phyloP scores from a whole-genome alignment of 1,140 invertebrate genomes.

The Calliopsis andreniformis region DNA sequence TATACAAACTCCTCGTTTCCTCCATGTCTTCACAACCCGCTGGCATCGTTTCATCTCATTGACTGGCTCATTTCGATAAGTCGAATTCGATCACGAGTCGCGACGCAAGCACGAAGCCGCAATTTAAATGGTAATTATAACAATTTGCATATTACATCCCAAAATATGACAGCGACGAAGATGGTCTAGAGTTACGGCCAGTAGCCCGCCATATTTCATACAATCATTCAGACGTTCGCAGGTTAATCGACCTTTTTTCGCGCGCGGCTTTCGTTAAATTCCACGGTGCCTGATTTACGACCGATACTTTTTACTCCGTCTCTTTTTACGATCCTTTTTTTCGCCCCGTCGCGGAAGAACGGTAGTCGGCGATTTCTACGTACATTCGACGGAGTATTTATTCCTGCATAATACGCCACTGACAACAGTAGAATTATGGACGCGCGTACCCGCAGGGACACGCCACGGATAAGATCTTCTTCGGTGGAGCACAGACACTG shows the following conservation, averaged over 20 bases:
- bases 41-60: no score
- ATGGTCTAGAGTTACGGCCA: neutral
- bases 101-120: no score
- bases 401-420: slow-evolving; percentile 39
- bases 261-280: slow-evolving; percentile 45
- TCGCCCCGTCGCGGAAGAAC: neutral
- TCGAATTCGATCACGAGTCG: no score
- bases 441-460: slow-evolving; percentile 34
- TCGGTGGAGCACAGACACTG: no score
- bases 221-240: slow-evolving; percentile 1
- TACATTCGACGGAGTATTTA: slow-evolving; percentile 41
- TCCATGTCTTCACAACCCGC: no score
- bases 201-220: slow-evolving; percentile 22
- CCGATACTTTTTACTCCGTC: slow-evolving; percentile 21
- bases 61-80: no score
- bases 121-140: slow-evolving; percentile 1
- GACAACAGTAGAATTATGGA: slow-evolving; percentile 46
- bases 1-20: no score
- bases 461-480: slow-evolving; percentile 51
- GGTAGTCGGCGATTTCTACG: slow-evolving; percentile 37
- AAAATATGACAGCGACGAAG: neutral
- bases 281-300: slow-evolving; percentile 35
- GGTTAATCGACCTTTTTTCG: slow-evolving; percentile 38
- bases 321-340: neutral
- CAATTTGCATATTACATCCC: neutral